These are phyloP conservation scores for Acrocephalus arundinaceus DNA, from an alignment of 2,113 vertebrate species.

Conservation along the genomic window DNA sequence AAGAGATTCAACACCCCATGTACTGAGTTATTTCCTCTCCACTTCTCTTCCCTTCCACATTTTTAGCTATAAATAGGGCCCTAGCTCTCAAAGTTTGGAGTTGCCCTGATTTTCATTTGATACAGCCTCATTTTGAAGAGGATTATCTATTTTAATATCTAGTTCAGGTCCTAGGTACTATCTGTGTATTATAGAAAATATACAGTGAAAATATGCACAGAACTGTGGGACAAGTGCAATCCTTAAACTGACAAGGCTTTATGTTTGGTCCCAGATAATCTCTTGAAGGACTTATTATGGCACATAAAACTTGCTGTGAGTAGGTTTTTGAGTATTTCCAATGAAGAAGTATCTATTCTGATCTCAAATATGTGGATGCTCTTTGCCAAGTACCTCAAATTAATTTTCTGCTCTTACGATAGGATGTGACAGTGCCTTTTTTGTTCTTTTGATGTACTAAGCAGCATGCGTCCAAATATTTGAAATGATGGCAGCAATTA, in stretches of 20 bases:
- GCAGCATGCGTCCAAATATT: neutral
- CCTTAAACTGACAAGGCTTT: neutral
- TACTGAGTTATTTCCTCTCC: neutral
- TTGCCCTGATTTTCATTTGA: constrained; percentile 5
- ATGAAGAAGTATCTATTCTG: neutral
- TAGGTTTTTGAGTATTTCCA: neutral
- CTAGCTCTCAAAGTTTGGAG: neutral
- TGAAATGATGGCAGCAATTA: constrained; percentile 31
- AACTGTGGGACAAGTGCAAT: neutral
- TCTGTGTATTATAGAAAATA: neutral
- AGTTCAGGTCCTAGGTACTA: neutral
- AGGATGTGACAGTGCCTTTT: neutral
- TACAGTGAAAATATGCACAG: neutral
- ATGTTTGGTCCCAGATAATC: neutral
- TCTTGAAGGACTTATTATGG: neutral
- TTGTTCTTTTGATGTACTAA: neutral
- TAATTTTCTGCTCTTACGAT: neutral
- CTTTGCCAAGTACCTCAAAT: constrained; percentile 8
- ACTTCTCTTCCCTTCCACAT: neutral
- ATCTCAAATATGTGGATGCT: neutral
- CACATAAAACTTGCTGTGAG: neutral
- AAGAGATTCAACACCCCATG: neutral
- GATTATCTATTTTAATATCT: constrained; percentile 20
- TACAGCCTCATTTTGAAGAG: neutral
- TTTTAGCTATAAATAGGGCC: neutral